Percentiles rank a stretch among this genome's conserved stretches.
These are phyloP conservation scores for Sphyrna mokarran DNA, from an alignment of 2,113 vertebrate genomes.

Conservation along the genomic window DNA sequence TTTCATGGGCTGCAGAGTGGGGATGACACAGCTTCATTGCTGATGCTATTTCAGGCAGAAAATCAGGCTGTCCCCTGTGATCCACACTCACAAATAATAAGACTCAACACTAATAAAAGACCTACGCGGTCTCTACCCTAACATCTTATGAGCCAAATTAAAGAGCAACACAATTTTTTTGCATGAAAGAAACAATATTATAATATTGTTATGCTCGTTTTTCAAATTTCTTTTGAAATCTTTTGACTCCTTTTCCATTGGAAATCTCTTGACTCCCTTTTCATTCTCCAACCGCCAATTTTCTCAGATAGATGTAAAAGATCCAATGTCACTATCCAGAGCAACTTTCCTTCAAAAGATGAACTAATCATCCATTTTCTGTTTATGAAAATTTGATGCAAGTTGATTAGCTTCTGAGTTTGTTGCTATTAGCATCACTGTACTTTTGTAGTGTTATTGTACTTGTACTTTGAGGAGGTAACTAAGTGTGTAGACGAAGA, in stretches of 20 bases:
- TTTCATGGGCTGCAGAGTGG: not conserved
- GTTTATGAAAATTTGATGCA: not conserved
- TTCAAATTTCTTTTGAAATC: not conserved
- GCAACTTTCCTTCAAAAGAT: not conserved
- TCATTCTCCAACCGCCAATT: not conserved
- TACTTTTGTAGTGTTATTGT: not conserved
- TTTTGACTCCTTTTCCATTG: not conserved
- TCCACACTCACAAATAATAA: not conserved
- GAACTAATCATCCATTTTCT: not conserved
- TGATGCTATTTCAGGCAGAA: not conserved
- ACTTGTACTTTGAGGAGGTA: too few species aligned
- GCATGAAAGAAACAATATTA: not conserved
- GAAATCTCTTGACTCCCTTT: not conserved
- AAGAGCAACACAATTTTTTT: not conserved
- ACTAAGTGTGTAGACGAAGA: too few species aligned
- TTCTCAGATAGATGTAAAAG: not conserved
- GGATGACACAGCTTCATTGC: not conserved
- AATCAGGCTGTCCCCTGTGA: not conserved
- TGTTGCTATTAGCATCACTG: not conserved
- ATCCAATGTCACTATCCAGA: not conserved
- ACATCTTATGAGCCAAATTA: not conserved
- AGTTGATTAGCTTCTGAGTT: not conserved
- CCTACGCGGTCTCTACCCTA: not conserved
- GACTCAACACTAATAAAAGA: not conserved
- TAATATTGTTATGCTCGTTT: not conserved